Percentiles rank a stretch among this genome's conserved stretches.
phyloP scores from a whole-genome alignment of 2,888 invertebrate species.

The Sinelater perroti region DNA sequence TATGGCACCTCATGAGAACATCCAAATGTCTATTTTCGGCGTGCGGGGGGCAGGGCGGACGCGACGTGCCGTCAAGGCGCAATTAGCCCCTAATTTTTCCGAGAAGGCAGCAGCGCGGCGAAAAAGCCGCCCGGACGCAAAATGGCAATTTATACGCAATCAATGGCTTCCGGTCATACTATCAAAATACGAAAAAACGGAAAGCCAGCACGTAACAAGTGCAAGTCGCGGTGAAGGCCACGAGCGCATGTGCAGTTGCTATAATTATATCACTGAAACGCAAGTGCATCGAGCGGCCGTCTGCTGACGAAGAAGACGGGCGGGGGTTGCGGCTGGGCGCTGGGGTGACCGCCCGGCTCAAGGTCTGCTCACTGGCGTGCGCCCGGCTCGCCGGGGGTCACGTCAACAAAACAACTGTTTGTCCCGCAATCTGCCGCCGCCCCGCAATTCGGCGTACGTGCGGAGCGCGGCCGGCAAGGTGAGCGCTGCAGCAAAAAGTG shows the following conservation, averaged over 20 bases:
- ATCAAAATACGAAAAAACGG: slow-evolving; percentile 24
- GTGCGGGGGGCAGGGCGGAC: too few species aligned
- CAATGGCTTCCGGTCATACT: slow-evolving; percentile 35
- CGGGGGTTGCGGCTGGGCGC: slow-evolving; percentile 38
- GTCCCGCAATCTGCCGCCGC: too few species aligned
- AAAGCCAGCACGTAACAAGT: slow-evolving; percentile 45
- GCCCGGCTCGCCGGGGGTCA: slow-evolving; percentile 27
- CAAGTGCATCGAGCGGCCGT: slow-evolving; percentile 40
- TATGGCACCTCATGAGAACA: too few species aligned
- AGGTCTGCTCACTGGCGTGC: slow-evolving; percentile 48
- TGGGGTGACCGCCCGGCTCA: slow-evolving; percentile 53
- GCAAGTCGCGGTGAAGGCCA: slow-evolving; percentile 50
- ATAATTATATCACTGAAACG: slow-evolving; percentile 57
- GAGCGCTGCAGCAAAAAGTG: too few species aligned
- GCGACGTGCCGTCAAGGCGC: too few species aligned
- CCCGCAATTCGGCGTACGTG: too few species aligned
- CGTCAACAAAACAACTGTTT: slow-evolving; percentile 21
- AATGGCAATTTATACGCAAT: slow-evolving; percentile 22
- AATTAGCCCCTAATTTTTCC: background rate
- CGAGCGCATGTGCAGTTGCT: slow-evolving; percentile 46
- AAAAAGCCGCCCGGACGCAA: background rate
- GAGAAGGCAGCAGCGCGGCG: background rate
- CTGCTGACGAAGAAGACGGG: slow-evolving; percentile 37
- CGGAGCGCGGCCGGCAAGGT: too few species aligned
- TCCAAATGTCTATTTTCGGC: too few species aligned